phyloP scores from a whole-genome alignment of 2,797 vertebrate genomes.

The Oreochromis grahami region DNA sequence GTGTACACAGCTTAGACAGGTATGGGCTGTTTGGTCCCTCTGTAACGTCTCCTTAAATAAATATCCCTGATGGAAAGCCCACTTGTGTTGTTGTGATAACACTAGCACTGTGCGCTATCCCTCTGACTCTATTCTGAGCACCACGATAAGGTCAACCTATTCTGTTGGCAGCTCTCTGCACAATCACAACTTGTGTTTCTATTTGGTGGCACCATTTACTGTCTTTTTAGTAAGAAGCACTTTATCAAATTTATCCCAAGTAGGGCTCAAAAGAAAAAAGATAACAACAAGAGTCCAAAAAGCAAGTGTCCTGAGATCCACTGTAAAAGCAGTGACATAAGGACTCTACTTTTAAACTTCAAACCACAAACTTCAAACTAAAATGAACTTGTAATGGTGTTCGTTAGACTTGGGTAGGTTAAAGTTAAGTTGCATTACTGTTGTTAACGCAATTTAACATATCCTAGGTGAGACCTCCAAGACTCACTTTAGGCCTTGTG shows the following conservation, averaged over 20 bases:
- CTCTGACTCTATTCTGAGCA: conserved; percentile 48
- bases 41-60: conserved; percentile 32
- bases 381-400: not conserved
- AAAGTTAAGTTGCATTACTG: not conserved
- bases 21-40: not conserved
- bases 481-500: not conserved
- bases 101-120: conserved; percentile 9
- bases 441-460: not conserved
- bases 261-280: not conserved
- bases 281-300: not conserved
- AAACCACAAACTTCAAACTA: not conserved
- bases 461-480: not conserved
- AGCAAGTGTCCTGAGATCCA: not conserved
- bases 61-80: conserved; percentile 25
- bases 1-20: not conserved
- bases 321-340: not conserved
- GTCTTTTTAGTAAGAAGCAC: not conserved
- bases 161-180: conserved; percentile 20
- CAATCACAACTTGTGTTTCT: conserved; percentile 8
- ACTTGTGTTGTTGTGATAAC: conserved; percentile 49
- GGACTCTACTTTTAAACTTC: not conserved
- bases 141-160: conserved; percentile 45
- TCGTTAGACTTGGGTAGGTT: not conserved
- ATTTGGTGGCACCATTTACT: conserved; percentile 17
- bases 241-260: conserved; percentile 14